Evolutionary conservation across 2,113 vertebrate species (phyloP).

Genomic region (Catagonus wagneri): DNA sequence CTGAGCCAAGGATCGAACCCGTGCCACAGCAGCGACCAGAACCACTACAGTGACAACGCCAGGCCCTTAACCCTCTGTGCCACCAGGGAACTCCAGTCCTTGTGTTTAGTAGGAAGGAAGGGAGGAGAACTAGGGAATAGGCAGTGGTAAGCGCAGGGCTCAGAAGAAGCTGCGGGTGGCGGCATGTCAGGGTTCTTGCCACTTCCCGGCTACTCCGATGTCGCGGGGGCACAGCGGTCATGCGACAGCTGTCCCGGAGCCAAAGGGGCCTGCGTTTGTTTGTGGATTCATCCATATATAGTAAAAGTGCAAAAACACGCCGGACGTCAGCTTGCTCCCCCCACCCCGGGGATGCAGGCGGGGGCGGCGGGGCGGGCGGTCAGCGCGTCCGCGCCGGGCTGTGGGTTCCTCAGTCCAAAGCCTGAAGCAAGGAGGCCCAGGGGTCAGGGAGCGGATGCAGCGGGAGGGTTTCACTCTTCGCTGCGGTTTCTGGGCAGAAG

Average conservation of each 20-base stretch:
- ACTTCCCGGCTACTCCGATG: not conserved
- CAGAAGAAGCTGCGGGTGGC: rapidly evolving
- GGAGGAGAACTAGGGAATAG: rapidly evolving
- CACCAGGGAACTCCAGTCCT: too few relatives aligned
- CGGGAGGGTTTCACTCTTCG: rapidly evolving
- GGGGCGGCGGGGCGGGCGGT: not conserved
- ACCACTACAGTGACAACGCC: too few relatives aligned
- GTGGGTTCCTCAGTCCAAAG: rapidly evolving
- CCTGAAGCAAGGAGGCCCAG: not conserved
- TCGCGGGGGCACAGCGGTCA: rapidly evolving
- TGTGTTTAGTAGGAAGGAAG: rapidly evolving
- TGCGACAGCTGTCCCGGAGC: rapidly evolving
- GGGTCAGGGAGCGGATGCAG: rapidly evolving
- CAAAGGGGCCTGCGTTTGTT: not conserved
- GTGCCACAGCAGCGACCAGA: too few relatives aligned
- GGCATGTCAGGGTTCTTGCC: rapidly evolving
- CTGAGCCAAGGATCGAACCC: too few relatives aligned
- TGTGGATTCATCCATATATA: not conserved
- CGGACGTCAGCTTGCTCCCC: rapidly evolving
- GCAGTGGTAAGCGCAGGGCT: rapidly evolving
- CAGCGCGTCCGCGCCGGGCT: rapidly evolving
- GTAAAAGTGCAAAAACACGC: not conserved
- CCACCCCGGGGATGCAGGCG: too few relatives aligned
- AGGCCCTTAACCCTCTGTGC: too few relatives aligned
- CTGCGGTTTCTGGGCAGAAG: not conserved